Conservation (phyloP, 2,113 vertebrate genomes). For the Leucopternis melanops region DNA sequence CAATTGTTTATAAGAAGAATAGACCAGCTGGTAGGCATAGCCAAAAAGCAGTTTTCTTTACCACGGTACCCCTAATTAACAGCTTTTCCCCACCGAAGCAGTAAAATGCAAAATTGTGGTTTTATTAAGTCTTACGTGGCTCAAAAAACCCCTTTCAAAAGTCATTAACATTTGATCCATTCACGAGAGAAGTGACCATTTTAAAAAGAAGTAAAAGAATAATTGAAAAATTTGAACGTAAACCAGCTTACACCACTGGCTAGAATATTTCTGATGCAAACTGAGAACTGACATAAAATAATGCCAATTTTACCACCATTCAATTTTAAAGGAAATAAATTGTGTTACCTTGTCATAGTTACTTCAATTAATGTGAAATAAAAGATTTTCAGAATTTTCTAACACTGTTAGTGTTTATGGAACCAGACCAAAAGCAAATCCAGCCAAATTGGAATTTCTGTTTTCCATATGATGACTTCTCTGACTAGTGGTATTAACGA, state of each 20-base stretch:
- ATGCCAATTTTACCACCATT: not conserved
- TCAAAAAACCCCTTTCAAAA: not conserved
- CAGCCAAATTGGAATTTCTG: not conserved
- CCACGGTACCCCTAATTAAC: not conserved
- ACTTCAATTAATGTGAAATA: not conserved
- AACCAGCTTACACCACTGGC: not conserved
- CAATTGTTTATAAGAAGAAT: conserved; percentile 35
- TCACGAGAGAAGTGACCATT: not conserved
- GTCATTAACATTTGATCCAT: not conserved
- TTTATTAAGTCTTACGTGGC: not conserved
- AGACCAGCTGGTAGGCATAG: not conserved
- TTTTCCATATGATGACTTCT: not conserved
- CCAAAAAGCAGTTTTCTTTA: not conserved
- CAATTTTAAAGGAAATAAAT: not conserved
- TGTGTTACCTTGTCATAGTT: not conserved
- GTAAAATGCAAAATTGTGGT: conserved; percentile 11
- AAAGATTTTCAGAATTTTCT: not conserved
- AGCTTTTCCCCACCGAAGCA: not conserved
- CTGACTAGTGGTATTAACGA: not conserved
- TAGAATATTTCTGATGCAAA: not conserved
- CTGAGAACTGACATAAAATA: not conserved
- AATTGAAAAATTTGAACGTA: not conserved
- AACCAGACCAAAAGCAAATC: not conserved
- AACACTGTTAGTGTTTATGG: not conserved
- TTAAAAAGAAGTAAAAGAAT: not conserved